Conservation (phyloP, 2,113 vertebrate species). For the Camelus dromedarius region DNA sequence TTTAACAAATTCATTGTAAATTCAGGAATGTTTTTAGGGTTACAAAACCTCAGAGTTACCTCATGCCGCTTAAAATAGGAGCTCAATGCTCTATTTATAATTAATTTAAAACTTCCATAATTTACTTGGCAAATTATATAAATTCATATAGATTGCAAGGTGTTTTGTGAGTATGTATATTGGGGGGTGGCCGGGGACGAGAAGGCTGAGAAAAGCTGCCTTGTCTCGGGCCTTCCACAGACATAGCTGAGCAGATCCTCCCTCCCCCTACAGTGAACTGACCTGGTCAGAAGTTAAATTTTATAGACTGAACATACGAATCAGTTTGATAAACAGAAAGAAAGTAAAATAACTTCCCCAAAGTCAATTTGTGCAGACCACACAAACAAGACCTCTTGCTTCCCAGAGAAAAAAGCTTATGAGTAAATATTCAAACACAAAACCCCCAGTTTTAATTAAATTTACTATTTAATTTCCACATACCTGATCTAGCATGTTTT, state of each 20-base stretch:
- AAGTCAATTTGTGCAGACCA: not conserved
- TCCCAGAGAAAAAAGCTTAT: not conserved
- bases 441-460: constrained; percentile 25
- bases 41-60: constrained; percentile 41
- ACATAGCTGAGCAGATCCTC: constrained; percentile 15
- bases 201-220: not conserved
- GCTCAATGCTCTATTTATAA: not conserved
- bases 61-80: not conserved
- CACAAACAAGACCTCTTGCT: not conserved
- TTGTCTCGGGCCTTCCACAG: not conserved
- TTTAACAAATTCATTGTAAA: constrained; percentile 62
- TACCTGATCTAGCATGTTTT: constrained; percentile 93
- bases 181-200: not conserved
- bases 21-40: constrained; percentile 5
- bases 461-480: constrained; percentile 79
- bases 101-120: constrained; percentile 33
- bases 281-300: constrained; percentile 54
- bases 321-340: constrained; percentile 64
- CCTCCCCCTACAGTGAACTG: not conserved
- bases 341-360: constrained; percentile 58
- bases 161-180: not conserved
- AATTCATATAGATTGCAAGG: not conserved
- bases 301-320: constrained; percentile 56
- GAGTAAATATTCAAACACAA: constrained; percentile 36
- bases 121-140: constrained; percentile 19